Conservation (phyloP, 2,888 invertebrate species). For the Dynastes tityus region DNA sequence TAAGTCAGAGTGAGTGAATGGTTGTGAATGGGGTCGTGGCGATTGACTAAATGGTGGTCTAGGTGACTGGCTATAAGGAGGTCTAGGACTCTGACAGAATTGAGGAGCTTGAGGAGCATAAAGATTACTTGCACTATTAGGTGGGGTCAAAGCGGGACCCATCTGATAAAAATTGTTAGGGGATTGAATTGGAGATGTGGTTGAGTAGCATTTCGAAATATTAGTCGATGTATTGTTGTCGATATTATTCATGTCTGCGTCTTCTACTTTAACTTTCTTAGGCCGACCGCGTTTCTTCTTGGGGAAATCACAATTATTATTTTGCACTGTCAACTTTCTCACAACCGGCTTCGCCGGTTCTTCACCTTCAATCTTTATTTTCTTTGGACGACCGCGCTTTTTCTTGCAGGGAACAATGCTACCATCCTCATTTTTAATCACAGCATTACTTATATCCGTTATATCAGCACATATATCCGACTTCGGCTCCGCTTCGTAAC, state of each 20-base stretch:
- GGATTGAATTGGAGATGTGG: slow-evolving; percentile 71
- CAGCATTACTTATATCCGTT: slow-evolving; percentile 71
- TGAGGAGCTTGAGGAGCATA: slow-evolving; percentile 66
- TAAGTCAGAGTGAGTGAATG: slow-evolving; percentile 81
- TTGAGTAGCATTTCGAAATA: slow-evolving; percentile 71
- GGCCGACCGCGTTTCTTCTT: slow-evolving; percentile 92
- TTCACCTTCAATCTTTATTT: slow-evolving; percentile 82
- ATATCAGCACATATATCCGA: slow-evolving; percentile 68
- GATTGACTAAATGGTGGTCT: slow-evolving; percentile 64
- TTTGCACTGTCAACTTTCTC: slow-evolving; percentile 69
- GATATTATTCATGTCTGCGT: slow-evolving; percentile 56
- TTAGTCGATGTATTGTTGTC: slow-evolving; percentile 70
- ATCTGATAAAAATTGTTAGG: slow-evolving; percentile 71
- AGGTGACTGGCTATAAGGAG: slow-evolving; percentile 65
- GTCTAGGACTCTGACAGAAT: slow-evolving; percentile 66
- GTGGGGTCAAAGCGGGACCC: slow-evolving; percentile 67
- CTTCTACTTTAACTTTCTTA: slow-evolving; percentile 81
- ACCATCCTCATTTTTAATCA: slow-evolving; percentile 76
- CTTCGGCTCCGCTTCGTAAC: slow-evolving; percentile 75
- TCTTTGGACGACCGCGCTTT: slow-evolving; percentile 92
- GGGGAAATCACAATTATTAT: slow-evolving; percentile 76
- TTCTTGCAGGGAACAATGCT: slow-evolving; percentile 84
- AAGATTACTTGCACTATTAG: slow-evolving; percentile 66
- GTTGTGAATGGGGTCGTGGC: slow-evolving; percentile 71
- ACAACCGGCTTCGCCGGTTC: slow-evolving; percentile 72